These are phyloP conservation scores for Drosophila tropicalis DNA, from an alignment of 1,140 invertebrate species.

Conservation along the genomic window DNA sequence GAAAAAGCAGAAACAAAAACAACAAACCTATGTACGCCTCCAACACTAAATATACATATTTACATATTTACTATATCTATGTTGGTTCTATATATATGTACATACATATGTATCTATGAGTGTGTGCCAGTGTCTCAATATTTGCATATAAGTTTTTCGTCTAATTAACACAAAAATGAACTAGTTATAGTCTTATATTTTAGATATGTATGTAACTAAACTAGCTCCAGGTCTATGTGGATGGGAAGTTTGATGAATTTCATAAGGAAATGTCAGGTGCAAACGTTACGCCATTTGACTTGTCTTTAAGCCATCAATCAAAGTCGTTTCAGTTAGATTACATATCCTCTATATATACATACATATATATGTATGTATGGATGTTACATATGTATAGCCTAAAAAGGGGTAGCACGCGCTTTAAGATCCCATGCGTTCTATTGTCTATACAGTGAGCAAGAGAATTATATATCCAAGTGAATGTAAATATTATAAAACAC, in stretches of 20 bases:
- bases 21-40: constrained; percentile 29
- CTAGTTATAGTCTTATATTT: constrained; percentile 9
- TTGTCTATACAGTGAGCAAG: no score
- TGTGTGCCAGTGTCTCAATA: constrained; percentile 19
- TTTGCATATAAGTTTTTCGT: constrained; percentile 48
- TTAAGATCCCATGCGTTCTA: background rate
- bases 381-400: background rate
- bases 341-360: background rate
- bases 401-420: background rate
- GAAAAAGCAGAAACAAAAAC: constrained; percentile 17
- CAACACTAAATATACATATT: background rate
- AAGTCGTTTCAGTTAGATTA: background rate
- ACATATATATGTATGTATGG: background rate
- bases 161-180: constrained; percentile 42
- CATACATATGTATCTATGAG: background rate
- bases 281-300: background rate
- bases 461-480: no score
- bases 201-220: constrained; percentile 8
- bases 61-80: background rate
- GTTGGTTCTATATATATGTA: constrained; percentile 15
- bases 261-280: background rate
- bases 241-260: background rate
- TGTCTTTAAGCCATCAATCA: constrained; percentile 4
- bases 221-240: no score
- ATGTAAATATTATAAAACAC: no score